Conservation (phyloP, 37 sponge, comb jelly and placozoan species). For the Mnemiopsis leidyi region DNA sequence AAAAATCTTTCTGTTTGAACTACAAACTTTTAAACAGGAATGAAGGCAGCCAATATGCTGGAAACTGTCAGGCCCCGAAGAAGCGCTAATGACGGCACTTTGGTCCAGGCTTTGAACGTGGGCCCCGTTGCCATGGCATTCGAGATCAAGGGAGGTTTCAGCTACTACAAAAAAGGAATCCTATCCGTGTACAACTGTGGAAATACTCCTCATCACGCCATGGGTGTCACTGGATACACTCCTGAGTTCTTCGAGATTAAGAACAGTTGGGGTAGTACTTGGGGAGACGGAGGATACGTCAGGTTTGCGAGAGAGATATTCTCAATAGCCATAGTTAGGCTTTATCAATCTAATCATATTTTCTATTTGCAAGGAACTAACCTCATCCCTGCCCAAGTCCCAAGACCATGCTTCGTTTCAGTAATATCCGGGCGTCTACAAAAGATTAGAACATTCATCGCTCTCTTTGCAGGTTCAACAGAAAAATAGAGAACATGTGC, state of each 20-base stretch:
- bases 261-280: not conserved
- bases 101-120: not conserved
- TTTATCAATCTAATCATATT: too few relatives aligned
- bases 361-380: too few relatives aligned
- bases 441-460: too few relatives aligned
- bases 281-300: slow-evolving; percentile 41
- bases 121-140: slow-evolving; percentile 21
- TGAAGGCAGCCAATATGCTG: not conserved
- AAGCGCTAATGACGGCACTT: not conserved
- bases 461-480: not conserved
- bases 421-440: too few relatives aligned
- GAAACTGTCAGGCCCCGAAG: not conserved
- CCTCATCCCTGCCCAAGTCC: too few relatives aligned
- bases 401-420: too few relatives aligned
- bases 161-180: slow-evolving; percentile 3
- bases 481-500: slow-evolving; percentile 34
- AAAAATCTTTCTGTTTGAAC: too few relatives aligned
- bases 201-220: slow-evolving; percentile 13
- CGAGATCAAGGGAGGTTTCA: slow-evolving; percentile 44
- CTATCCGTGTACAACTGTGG: not conserved
- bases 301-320: too few relatives aligned
- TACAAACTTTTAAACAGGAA: too few relatives aligned
- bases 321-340: too few relatives aligned
- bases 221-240: slow-evolving; percentile 25
- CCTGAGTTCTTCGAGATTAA: slow-evolving; percentile 43